These are phyloP conservation scores for Drosophila takahashii DNA, from an alignment of 1,140 invertebrate genomes.

Conservation along the genomic window DNA sequence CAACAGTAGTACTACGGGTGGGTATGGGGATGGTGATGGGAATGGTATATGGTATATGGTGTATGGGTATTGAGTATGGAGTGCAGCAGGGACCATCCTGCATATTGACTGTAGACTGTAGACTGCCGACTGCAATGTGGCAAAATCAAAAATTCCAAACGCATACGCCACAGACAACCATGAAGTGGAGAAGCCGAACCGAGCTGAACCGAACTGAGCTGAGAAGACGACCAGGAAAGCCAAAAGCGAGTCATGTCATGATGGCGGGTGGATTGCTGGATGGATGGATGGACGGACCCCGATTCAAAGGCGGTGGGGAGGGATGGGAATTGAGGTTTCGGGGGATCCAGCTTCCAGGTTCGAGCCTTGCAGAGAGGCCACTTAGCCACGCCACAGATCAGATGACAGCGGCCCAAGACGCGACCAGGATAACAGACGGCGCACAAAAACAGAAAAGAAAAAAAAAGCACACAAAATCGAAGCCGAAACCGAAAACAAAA, in stretches of 20 bases:
- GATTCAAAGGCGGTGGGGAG: neutral
- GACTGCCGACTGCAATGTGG: constrained; percentile 65
- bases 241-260: constrained; percentile 63
- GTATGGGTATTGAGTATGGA: neutral
- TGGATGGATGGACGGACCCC: constrained; percentile 25
- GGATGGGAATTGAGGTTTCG: neutral
- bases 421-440: constrained; percentile 65
- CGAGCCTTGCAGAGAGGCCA: constrained; percentile 47
- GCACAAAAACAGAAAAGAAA: constrained; percentile 25
- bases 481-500: constrained; percentile 8
- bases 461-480: constrained; percentile 5
- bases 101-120: constrained; percentile 8
- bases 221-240: constrained; percentile 12
- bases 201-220: neutral
- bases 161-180: constrained; percentile 80
- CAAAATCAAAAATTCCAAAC: constrained; percentile 82
- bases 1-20: constrained; percentile 49
- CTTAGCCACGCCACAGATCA: constrained; percentile 78
- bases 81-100: constrained; percentile 11
- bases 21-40: neutral
- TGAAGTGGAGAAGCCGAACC: constrained; percentile 51
- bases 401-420: constrained; percentile 69
- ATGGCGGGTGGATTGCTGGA: constrained; percentile 61
- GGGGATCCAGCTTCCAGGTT: neutral
- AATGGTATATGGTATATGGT: neutral